Evolutionary conservation across 2,797 vertebrate species (phyloP), one percentile per base, ranked within the genome.

Genomic region (Enteromius afrohamiltoni): DNA sequence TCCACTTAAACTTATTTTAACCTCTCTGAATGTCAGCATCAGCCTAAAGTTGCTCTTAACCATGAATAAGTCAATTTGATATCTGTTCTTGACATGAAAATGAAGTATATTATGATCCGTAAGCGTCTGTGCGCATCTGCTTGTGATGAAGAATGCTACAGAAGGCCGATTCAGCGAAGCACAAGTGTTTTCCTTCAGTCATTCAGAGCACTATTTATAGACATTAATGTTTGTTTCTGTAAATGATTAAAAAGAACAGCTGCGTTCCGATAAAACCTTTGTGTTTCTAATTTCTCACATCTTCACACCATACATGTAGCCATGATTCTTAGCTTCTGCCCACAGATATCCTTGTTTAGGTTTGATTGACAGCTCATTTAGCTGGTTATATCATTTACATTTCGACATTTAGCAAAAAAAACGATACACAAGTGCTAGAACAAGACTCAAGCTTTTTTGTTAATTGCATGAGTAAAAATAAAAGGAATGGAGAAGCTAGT

Each of bases 11-110:
- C 29, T 78, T 80, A 21, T 76, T 65, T 17, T 58, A 82, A 53
- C 26, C 71, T 73, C 10, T 53, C 17, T 74, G 45, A 31, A 31
- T 34, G 45, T 80, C 58, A 78, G 75, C 64, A 42, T 78, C 47
- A 42, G 67, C 49, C 73, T 67, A 7, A 21, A 74, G 26, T 45
- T 62, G 49, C 74, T 80, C 31, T 62, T 49, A 71, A 71, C 67
- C 4, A 31, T 9, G 10, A 10, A 5, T 29, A 7, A 60, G 21
- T 26, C 37, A 51, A 51, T 19, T n/a, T 65, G 37, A 11, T 26
- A 31, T 68, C 7, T 68, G 19, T 26, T 51, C 5, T n/a, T 1
- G 1, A 16, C 21, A 37, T 23, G 13, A 37, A 75, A n/a, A 14
- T 37, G 19, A 55, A 8, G 3, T 49, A 1, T 73, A 3, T 45